Evolutionary conservation across 2,113 vertebrate genomes (phyloP).

Genomic region (Gnathonemus longibarbis): DNA sequence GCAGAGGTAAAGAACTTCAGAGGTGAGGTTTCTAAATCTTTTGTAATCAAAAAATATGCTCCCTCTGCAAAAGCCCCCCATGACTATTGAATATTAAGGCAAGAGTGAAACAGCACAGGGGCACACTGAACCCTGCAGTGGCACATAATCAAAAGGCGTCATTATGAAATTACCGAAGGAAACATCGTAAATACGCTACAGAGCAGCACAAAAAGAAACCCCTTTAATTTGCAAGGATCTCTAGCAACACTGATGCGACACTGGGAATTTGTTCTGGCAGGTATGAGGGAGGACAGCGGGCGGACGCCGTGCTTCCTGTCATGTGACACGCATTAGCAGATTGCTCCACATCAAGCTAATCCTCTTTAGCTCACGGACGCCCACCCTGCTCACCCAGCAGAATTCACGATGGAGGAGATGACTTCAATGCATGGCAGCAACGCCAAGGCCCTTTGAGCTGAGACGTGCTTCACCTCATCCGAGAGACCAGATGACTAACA

Average conservation of each 20-base stretch:
- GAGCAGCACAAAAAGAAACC: neutral
- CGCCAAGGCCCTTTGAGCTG: neutral
- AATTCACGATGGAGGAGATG: neutral
- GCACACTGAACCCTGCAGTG: neutral
- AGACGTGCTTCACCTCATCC: neutral
- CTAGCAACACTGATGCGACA: neutral
- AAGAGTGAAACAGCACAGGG: neutral
- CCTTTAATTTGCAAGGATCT: neutral
- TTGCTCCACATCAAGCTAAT: neutral
- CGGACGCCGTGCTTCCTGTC: neutral
- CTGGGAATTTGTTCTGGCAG: neutral
- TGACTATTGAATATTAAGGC: neutral
- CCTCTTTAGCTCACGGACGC: neutral
- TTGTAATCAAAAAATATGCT: neutral
- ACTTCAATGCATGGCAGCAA: neutral
- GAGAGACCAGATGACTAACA: neutral
- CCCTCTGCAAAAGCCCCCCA: neutral
- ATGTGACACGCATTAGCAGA: conserved; percentile 1
- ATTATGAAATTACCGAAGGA: neutral
- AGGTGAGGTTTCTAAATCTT: neutral
- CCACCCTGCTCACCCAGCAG: neutral
- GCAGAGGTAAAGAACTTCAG: neutral
- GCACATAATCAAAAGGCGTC: neutral
- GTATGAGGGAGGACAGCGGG: neutral
- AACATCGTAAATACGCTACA: neutral